phyloP scores from a whole-genome alignment of 2,888 invertebrate genomes.

The Halocaridina rubra region DNA sequence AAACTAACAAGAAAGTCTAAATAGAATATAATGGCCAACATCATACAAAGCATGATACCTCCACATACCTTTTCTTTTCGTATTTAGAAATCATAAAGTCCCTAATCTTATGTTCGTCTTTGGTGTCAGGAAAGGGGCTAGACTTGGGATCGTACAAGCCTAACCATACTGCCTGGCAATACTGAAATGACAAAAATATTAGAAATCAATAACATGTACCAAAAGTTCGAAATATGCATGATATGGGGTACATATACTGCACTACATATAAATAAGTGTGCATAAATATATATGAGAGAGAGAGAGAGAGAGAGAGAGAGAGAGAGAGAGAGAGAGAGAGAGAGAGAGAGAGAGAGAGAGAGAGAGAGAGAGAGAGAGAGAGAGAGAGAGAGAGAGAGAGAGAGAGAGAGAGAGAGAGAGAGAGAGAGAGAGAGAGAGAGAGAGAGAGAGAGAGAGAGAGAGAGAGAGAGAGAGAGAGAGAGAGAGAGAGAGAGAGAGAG shows the following conservation, averaged over 20 bases:
- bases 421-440: too few species aligned
- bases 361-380: not conserved
- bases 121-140: conserved; percentile 74
- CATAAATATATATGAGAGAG: too few species aligned
- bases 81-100: conserved; percentile 96
- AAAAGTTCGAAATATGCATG: too few species aligned
- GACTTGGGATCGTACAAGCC: conserved; percentile 79
- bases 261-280: too few species aligned
- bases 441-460: too few species aligned
- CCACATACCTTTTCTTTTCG: conserved; percentile 84
- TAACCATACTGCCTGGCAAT: conserved; percentile 92
- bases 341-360: not conserved
- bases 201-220: too few species aligned
- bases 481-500: too few species aligned
- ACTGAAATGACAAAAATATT: conserved; percentile 68
- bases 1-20: too few species aligned
- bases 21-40: not conserved
- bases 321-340: not conserved
- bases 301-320: not conserved
- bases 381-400: not conserved
- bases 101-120: conserved; percentile 89
- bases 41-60: not conserved
- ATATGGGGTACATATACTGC: too few species aligned
- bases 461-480: too few species aligned
- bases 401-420: not conserved